Evolutionary conservation across 2,113 vertebrate species (phyloP), one percentile per base, ranked within the genome.

Genomic region (Alexandromys fortis): DNA sequence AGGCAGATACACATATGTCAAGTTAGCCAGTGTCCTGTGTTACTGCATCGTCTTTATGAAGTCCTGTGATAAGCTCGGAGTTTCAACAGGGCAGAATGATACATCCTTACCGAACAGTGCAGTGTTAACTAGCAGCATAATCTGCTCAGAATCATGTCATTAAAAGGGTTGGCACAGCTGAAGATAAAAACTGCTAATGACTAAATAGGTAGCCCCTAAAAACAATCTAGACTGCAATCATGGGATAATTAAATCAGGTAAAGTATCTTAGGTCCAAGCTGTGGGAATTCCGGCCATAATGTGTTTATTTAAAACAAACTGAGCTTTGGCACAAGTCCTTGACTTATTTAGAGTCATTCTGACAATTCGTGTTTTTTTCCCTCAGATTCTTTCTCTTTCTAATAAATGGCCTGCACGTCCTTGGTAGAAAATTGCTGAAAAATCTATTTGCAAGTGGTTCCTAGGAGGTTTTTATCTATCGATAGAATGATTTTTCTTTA

Each of bases 401-500:
- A 87, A 76, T 75, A 42, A 58, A 92, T 92, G 63, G 70, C 75
- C 52, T 61, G 17, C 58, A 65, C 86, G 65, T 24, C 72, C 81
- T 95, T 93, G 58, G 45, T 49, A 86, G 92, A 94, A 95, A 94
- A 95, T 86, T 67, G 22, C 94, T 58, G 17, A 76, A 86, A 86
- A 93, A 88, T 63, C 26, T 67, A 90, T 96, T 89, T 94, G 26
- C 72, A 24, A 19, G 16, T 63, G 55, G 10, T 86, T 82, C 82
- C 81, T 89, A 68, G 86, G 90, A 90, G 75, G 92, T 63, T 97
- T 93, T 81, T 91, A 81, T 86, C 91, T 93, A 61, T 90, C n/a
- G 24, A 16, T 94, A 94, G 76, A 90, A 94, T 42, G 73, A 68
- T 92, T 89, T 93, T 92, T 97, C 70, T 94, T 93, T 94, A 85